Evolutionary conservation across 2,888 invertebrate species (phyloP), one percentile per base, ranked within the genome.

Genomic region (Drosophila infuscata): DNA sequence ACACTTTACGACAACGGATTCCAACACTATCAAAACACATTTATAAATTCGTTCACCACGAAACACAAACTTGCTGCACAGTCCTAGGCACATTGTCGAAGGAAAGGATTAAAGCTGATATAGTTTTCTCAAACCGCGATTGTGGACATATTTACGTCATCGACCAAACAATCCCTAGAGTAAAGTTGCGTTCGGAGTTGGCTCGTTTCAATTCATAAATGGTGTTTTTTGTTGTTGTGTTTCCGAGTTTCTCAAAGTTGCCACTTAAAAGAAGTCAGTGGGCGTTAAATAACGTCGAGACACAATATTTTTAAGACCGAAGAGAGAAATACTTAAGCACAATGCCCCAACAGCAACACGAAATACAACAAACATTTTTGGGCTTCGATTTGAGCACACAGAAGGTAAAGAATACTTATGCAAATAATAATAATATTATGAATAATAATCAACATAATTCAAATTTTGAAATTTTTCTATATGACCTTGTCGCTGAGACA

Each of bases 311-410:
- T 38, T 35, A 57, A 30, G 33, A 30, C 41, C 32, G 32, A 54
- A 33, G 15, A n/a, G 29, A n/a, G 8, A 36, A 25, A 8, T 25
- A 30, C 25, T 11, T 0, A 48, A 38, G 11, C 51, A 63, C 20
- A 73, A 80, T 78, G 90, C 71, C 76, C 52, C 77, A 79, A 48
- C 66, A 73, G 29, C 65, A 67, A 41, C 70, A 54, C 20, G 83
- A 85, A 49, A 8, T 73, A 76, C 53, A 81, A 17, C 74, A 75
- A 57, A 95, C 95, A 83, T 97, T 96, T 94, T 94, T 97, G 89
- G 97, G 97, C 69, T 95, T 97, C 88, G 97, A 97, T 94, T 95
- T 97, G 92, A 97, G 97, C 92, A 97, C 97, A 29, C 97, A 97
- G 94, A 96, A 96, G 95, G 97, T 92, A 70, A 83, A 35, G 1